Percentiles rank a stretch among this genome's conserved stretches.
Evolutionary conservation across 2,113 vertebrate genomes (phyloP).

Genomic region (Pycnonotus jocosus): DNA sequence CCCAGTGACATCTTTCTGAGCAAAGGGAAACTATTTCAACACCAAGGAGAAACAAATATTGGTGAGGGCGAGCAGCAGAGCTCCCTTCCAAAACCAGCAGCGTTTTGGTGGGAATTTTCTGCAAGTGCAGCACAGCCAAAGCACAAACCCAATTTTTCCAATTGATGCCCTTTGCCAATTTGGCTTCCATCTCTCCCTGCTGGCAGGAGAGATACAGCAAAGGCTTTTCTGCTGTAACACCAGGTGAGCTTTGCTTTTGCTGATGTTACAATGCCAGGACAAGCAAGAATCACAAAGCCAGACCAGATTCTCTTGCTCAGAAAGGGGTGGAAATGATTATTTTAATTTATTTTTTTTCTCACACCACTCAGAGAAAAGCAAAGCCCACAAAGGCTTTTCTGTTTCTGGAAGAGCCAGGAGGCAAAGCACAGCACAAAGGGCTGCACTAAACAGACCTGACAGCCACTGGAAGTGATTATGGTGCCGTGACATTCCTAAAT

Average conservation of each 20-base stretch:
- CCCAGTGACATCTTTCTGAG: not conserved
- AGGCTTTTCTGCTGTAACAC: not conserved
- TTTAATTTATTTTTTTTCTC: not conserved
- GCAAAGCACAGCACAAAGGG: constrained; percentile 11
- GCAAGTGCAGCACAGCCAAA: constrained; percentile 50
- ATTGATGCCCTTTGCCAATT: constrained; percentile 41
- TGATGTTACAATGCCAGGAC: constrained; percentile 4
- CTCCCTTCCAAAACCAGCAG: not conserved
- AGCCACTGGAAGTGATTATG: constrained; percentile 32
- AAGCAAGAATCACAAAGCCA: constrained; percentile 13
- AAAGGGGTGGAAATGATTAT: not conserved
- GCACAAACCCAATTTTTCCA: constrained; percentile 63
- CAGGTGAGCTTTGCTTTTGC: constrained; percentile 51
- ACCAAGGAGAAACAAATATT: not conserved
- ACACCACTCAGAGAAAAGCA: not conserved
- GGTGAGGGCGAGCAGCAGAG: not conserved
- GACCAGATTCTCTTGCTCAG: not conserved
- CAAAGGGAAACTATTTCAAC: not conserved
- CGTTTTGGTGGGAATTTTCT: constrained; percentile 64
- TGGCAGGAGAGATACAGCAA: constrained; percentile 36
- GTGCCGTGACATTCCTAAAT: constrained; percentile 9
- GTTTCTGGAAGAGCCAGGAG: not conserved
- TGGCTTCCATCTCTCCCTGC: constrained; percentile 15
- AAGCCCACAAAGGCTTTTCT: not conserved
- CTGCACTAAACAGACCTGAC: not conserved